Base-by-base conservation (phyloP, 2,113 vertebrate species). In the Callochromis pleurospilus region DNA sequence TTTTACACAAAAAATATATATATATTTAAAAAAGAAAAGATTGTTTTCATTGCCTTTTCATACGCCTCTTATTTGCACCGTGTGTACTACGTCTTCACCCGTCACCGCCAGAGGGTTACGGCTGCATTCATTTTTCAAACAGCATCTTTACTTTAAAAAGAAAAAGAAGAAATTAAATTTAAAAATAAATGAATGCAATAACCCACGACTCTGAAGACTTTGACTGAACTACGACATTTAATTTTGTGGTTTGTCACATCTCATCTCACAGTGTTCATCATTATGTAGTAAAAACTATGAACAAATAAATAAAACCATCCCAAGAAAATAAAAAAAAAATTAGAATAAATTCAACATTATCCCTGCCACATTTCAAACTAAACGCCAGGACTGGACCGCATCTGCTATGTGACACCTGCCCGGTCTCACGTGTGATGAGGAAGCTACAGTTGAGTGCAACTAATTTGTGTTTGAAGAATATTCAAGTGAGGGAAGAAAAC, bases 241-340 rank as follows among this genome's bases (percentile, higher is more conserved):
- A 31, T 53, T 73, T 90, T 90, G 51, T 75, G 84, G 84, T 88
- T 88, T 85, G 45, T 90, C 83, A 86, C 88, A 33, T 85, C 80
- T 91, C 88, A 65, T 94, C 90, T 95, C 95, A 95, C 94, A 95
- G 94, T 95, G 93, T 93, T 95, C 88, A 92, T 94, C 85, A 91
- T 92, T 45, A 93, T 33, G 49, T 91, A 91, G 86, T 89, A 91
- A 90, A 88, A 88, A 80, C 60, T 85, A 87, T 82, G 15, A 84
- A 91, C 84, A 95, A 95, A 95, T 93, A 94, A 95, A 29, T 36
- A 45, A 58, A 88, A 88, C 84, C 83, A 86, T 92, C 90, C 31
- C 31, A 62, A 62, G 3, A 31, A 58, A 6, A 17, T 10, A 7
- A 31, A 7, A 26, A 17, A 17, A 17, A 60, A 31, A 9, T 9